Percentiles rank a stretch among this genome's conserved stretches.
Conservation (phyloP, 2,797 vertebrate species). For the Hafferia zeledoni region DNA sequence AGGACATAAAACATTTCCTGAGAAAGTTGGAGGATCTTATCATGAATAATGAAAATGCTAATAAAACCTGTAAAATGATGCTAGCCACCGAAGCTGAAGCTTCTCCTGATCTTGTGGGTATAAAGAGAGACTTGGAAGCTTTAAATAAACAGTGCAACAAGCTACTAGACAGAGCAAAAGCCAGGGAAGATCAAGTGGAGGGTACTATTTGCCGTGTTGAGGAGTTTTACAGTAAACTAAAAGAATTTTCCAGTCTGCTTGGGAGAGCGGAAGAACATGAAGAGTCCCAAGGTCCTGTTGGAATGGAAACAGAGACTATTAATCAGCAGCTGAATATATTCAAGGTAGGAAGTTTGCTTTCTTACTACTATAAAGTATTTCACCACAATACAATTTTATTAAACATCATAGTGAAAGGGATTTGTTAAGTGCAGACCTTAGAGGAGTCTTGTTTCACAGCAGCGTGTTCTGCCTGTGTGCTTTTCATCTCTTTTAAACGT, state of each 20-base stretch:
- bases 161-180: slow-evolving; percentile 88
- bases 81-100: slow-evolving; percentile 86
- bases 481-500: neutral
- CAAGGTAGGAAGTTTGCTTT: slow-evolving; percentile 83
- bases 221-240: slow-evolving; percentile 85
- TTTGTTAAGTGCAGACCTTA: neutral
- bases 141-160: slow-evolving; percentile 96
- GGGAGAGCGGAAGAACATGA: slow-evolving; percentile 84
- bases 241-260: slow-evolving; percentile 80
- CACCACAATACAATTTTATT: neutral
- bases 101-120: slow-evolving; percentile 91
- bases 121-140: slow-evolving; percentile 93
- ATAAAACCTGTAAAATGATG: slow-evolving; percentile 92
- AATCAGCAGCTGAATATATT: slow-evolving; percentile 93
- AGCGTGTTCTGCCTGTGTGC: neutral
- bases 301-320: slow-evolving; percentile 94
- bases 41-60: slow-evolving; percentile 83
- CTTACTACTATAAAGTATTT: neutral
- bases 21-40: slow-evolving; percentile 88
- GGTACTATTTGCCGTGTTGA: slow-evolving; percentile 81
- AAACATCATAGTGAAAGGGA: neutral
- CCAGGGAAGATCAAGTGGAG: slow-evolving; percentile 86
- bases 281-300: slow-evolving; percentile 90
- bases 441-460: neutral
- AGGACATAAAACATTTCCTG: slow-evolving; percentile 83